Evolutionary conservation across 1,140 invertebrate species (phyloP).

Genomic region (Bombus haemorrhoidalis): DNA sequence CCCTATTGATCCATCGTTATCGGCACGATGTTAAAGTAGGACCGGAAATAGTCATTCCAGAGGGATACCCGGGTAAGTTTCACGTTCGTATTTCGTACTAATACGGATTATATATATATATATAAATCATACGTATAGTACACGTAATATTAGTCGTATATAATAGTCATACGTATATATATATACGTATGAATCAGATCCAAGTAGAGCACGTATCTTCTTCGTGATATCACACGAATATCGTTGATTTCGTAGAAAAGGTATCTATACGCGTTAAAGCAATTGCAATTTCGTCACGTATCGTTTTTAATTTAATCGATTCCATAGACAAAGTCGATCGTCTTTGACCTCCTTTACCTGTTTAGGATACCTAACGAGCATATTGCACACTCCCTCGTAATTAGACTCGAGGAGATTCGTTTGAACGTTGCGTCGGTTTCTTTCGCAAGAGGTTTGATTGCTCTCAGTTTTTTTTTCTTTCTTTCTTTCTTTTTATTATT

Average conservation of each 20-base stretch:
- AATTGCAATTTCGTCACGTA: not conserved
- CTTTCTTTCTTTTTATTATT: no score
- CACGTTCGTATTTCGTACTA: not conserved
- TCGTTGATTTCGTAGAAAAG: not conserved
- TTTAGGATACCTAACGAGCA: conserved; percentile 5
- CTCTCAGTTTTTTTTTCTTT: not conserved
- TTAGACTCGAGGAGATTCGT: not conserved
- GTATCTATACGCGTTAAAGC: not conserved
- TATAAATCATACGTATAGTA: no score
- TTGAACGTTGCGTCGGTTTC: not conserved
- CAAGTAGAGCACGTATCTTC: no score
- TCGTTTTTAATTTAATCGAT: not conserved
- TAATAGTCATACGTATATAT: no score
- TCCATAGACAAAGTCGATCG: not conserved
- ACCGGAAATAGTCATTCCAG: conserved; percentile 81
- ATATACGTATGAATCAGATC: no score
- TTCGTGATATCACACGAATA: no score
- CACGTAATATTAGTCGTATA: no score
- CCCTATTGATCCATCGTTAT: conserved; percentile 79
- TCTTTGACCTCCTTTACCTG: conserved; percentile 17
- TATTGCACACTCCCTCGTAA: not conserved
- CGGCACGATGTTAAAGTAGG: conserved; percentile 81
- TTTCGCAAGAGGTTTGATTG: not conserved
- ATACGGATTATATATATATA: not conserved
- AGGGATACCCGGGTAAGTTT: conserved; percentile 80